Conservation (phyloP, 2,888 invertebrate species). For the Eupithecia inturbata region DNA sequence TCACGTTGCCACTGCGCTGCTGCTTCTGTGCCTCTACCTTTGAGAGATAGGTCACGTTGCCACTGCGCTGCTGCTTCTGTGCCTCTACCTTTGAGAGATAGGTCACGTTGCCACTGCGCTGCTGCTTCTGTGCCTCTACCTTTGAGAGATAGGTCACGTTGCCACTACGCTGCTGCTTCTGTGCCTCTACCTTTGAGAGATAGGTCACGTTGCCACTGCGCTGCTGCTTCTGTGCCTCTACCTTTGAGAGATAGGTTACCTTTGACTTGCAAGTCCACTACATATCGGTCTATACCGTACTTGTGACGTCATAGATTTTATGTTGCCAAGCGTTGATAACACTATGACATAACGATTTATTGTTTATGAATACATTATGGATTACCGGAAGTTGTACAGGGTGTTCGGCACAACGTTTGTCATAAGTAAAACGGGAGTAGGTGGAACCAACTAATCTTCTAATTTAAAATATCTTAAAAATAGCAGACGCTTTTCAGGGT, state of each 20-base stretch:
- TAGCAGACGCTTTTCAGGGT: too few relatives aligned
- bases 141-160: slow-evolving; percentile 43
- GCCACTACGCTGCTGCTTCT: not conserved
- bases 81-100: slow-evolving; percentile 37
- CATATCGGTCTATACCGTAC: not conserved
- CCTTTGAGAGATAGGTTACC: too few relatives aligned
- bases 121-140: slow-evolving; percentile 6
- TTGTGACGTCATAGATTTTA: not conserved
- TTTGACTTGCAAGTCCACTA: not conserved
- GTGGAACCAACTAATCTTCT: too few relatives aligned
- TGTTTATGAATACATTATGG: slow-evolving; percentile 4
- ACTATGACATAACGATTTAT: slow-evolving; percentile 3
- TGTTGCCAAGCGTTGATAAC: not conserved
- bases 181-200: slow-evolving; percentile 35
- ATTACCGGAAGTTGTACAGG: not conserved
- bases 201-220: slow-evolving; percentile 28
- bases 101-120: slow-evolving; percentile 25
- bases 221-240: not conserved
- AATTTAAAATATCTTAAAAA: too few relatives aligned
- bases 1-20: slow-evolving; percentile 19
- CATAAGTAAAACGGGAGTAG: too few relatives aligned
- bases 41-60: slow-evolving; percentile 42
- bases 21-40: slow-evolving; percentile 20
- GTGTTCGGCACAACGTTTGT: too few relatives aligned
- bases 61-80: not conserved